These are phyloP conservation scores for Spinibarbus caldwelli DNA, from an alignment of 2,797 vertebrate genomes.

Conservation along the genomic window DNA sequence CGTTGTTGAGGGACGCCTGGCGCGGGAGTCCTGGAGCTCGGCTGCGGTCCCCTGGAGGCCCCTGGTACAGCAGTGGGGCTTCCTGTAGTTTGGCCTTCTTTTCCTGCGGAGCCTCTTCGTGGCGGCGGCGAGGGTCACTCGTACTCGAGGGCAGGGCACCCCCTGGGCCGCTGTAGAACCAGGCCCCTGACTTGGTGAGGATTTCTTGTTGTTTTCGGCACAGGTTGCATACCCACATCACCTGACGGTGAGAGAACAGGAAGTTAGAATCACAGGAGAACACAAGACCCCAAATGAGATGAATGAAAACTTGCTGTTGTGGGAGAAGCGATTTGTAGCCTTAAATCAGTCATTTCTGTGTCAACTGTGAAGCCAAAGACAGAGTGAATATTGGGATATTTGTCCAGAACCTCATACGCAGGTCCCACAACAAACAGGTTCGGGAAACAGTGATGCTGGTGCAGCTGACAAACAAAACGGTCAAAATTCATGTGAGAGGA, in stretches of 20 bases:
- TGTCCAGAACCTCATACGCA: constrained; percentile 22
- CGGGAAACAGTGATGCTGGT: constrained; percentile 4
- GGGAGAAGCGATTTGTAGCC: constrained; percentile 31
- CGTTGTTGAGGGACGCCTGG: constrained; percentile 93
- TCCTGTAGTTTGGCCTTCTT: constrained; percentile 98
- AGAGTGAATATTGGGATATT: constrained; percentile 27
- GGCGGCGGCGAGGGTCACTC: constrained; percentile 71
- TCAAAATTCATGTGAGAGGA: background rate
- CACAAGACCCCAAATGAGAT: constrained; percentile 43
- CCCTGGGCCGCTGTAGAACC: constrained; percentile 92
- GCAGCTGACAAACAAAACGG: background rate
- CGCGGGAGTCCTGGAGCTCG: constrained; percentile 88
- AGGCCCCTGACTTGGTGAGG: constrained; percentile 99
- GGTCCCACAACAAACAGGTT: constrained; percentile 39
- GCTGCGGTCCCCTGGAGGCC: constrained; percentile 83
- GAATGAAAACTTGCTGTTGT: constrained; percentile 52
- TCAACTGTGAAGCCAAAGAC: constrained; percentile 18
- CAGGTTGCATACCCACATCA: constrained; percentile 99
- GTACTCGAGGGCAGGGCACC: constrained; percentile 66
- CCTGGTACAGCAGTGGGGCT: constrained; percentile 81
- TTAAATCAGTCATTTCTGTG: background rate
- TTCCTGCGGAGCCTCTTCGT: constrained; percentile 91
- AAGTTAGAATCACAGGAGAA: constrained; percentile 38
- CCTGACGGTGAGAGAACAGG: constrained; percentile 76
- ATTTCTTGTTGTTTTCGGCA: constrained; percentile 99